Base-by-base conservation (phyloP, 2,797 vertebrate species). In the Bucorvus abyssinicus region DNA sequence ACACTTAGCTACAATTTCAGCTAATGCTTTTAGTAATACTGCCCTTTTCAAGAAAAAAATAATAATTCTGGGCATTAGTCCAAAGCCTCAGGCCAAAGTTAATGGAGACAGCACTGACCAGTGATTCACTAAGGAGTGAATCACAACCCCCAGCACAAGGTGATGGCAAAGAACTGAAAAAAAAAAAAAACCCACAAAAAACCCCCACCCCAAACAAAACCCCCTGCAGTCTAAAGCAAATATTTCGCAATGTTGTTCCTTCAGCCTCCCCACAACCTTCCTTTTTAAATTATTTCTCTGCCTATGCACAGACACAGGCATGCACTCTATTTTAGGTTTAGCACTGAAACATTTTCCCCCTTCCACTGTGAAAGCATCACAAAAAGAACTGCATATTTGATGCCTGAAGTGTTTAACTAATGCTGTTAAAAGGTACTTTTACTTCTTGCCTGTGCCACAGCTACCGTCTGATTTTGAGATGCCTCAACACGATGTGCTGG, bases 1-100 rank as follows among this genome's bases (percentile, higher is more conserved):
- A 85, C 32, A 65, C 32, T 81, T 57, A 89, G 19, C 40, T 77
- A 10, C 38, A 52, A 86, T 57, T 91, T 63, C 70, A 90, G 55
- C 16, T 78, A 90, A 18, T 45, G 18, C 10, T 87, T 81, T 92
- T 68, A 76, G 34, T 56, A 87, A 59, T 36, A 36, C 10, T 49
- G 21, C 13, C n/a, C 42, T 83, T 87, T 52, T 77, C 30, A 88
- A 56, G 20, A 34, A 81, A 53, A 73, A 47, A 57, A 34, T 20
- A 36, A 16, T 9, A 45, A 65, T 6, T 38, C 63, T 87, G 49
- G 77, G 68, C 64, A 36, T 40, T 68, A 95, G 21, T 80, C 68
- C 61, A 94, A 95, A 89, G 69, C 61, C 47, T 65, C 30, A 78
- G 82, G 75, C 87, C 87, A 95, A 84, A 90, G 84, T 81, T 83